These are phyloP conservation scores for Iguana delicatissima DNA, from an alignment of 2,797 vertebrate genomes.

Conservation along the genomic window DNA sequence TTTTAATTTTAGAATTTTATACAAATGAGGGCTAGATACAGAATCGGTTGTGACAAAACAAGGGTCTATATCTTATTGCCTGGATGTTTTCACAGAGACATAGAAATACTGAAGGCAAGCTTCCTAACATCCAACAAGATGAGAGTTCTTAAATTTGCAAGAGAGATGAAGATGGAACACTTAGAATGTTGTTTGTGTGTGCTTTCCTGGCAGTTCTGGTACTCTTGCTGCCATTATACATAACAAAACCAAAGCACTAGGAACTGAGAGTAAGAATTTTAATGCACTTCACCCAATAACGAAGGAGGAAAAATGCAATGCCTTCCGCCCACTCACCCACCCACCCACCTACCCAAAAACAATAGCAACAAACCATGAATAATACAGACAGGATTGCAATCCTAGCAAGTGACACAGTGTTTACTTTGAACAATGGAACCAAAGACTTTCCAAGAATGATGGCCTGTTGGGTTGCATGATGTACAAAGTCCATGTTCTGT, in stretches of 20 bases:
- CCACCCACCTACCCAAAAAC: slow-evolving; percentile 44
- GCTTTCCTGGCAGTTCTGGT: slow-evolving; percentile 60
- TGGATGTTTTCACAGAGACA: slow-evolving; percentile 76
- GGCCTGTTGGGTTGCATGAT: slow-evolving; percentile 65
- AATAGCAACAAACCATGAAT: slow-evolving; percentile 66
- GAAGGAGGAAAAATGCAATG: slow-evolving; percentile 24
- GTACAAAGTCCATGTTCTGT: slow-evolving; percentile 60
- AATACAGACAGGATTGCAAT: slow-evolving; percentile 53
- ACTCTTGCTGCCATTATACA: slow-evolving; percentile 63
- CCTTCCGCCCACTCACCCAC: too few relatives aligned
- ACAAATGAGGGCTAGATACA: slow-evolving; percentile 83
- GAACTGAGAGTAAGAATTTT: slow-evolving; percentile 69
- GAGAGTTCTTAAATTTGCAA: slow-evolving; percentile 74
- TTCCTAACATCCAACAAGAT: slow-evolving; percentile 74
- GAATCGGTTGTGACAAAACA: slow-evolving; percentile 81
- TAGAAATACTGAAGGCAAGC: slow-evolving; percentile 73
- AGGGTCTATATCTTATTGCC: slow-evolving; percentile 77
- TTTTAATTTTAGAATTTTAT: slow-evolving; percentile 79
- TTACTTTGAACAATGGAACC: slow-evolving; percentile 58
- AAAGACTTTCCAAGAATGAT: slow-evolving; percentile 59
- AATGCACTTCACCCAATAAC: slow-evolving; percentile 67
- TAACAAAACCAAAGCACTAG: slow-evolving; percentile 68
- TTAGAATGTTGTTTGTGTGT: slow-evolving; percentile 62
- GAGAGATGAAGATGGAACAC: slow-evolving; percentile 65
- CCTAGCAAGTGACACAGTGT: slow-evolving; percentile 57